Evolutionary conservation across 2,797 vertebrate genomes (phyloP), one percentile per base, ranked within the genome.

Genomic region (Rhyacichthys aspro): DNA sequence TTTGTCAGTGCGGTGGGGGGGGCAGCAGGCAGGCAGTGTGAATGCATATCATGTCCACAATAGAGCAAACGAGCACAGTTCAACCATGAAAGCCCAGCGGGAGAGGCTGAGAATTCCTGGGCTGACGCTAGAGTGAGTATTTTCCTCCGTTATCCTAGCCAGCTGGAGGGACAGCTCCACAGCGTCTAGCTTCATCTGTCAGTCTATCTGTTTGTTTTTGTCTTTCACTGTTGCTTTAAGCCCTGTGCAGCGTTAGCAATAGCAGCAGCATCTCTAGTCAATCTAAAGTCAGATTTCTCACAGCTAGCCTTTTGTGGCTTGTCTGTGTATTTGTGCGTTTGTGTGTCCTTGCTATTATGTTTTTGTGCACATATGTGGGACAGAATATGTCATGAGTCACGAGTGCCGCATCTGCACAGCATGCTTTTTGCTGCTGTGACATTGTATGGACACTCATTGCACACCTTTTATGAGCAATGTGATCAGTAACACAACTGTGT

Each of bases 101-200:
- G 97, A 99, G 90, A 94, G 97, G 90, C 95, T 99, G 82, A 95
- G 98, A 84, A 99, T 99, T 93, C 96, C 97, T 60, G 97, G 97
- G 91, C 94, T 99, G 96, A 98, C 97, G 90, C 94, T 99, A 89
- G 97, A 99, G 97, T 99, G 95, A 99, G 97, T 99, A 99, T 97
- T 92, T 89, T 89, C 91, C 79, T 81, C 88, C 88, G 49, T 76
- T 75, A 32, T 82, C 59, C 63, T 55, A 5, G 53, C 8, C 38
- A 36, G 43, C 18, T 19, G 17, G 54, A 65, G 58, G 64, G 66
- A 65, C 75, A 11, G 79, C 68, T 77, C 70, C 55, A 75, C 83
- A 55, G 76, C 60, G 43, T 72, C 65, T 41, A 8, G 67, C 78
- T 72, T 75, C 59, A 67, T 80, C 76, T 19, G 57, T 83, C 55